Evolutionary conservation across 2,113 vertebrate genomes (phyloP), one percentile per base, ranked within the genome.

Genomic region (Zosterops lateralis): DNA sequence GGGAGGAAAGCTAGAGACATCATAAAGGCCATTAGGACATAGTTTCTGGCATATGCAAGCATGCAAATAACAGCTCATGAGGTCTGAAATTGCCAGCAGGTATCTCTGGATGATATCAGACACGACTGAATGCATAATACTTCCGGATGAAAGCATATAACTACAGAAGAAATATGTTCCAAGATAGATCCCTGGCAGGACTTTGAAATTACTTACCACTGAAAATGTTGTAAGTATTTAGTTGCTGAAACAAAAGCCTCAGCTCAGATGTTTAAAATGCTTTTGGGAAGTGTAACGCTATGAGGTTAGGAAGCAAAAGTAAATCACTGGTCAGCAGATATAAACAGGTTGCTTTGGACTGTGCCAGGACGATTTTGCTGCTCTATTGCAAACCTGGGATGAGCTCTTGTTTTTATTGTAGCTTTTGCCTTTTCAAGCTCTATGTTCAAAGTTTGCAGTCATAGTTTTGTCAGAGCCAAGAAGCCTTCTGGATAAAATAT

Each of bases 231-330:
- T 70, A 90, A 92, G 82, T 56, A 95, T 97, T 92, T 62, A 85
- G 91, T 56, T 89, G 78, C 67, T 90, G 96, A 97, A 97, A 95
- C 75, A 96, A 95, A 95, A 97, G 64, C 94, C 90, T 77, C 74
- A 62, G 89, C 81, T 95, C 91, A 88, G 84, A 94, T 95, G 73
- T 78, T 62, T 84, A 79, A 89, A 77, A 96, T 97, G 90, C 90
- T 90, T 95, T 92, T 86, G 88, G 86, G 70, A 96, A 83, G 83
- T 86, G 54, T 86, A 95, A 92, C 58, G 20, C 26, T 58, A 96
- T 95, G 92, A 93, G 79, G 92, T 93, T 95, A 94, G 80, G 87
- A 94, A 94, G 87, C 51, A 92, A 95, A 95, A 95, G 91, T 89
- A 91, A 96, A 95, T 92, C 84, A 83, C 71, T 67, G 87, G 51